Evolutionary conservation across 2,797 vertebrate genomes (phyloP), one percentile per base, ranked within the genome.

Genomic region (Enteromius argenteus): DNA sequence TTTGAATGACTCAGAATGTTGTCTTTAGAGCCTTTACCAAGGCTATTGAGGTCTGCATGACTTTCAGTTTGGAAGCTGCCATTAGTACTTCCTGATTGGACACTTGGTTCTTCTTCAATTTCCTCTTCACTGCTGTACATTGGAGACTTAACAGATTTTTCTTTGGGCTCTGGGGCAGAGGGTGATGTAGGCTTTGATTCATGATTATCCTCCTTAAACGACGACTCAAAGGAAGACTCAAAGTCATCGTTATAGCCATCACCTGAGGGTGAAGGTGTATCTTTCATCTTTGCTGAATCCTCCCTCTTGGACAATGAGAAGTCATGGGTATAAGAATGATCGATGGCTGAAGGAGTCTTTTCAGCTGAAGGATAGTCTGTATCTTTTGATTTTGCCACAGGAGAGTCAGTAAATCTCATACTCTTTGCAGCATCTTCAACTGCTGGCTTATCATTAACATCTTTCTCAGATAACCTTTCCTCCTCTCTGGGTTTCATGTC

Each of bases 81-180:
- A 46, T 89, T 93, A 64, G 91, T 86, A 27, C 87, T 93, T 30
- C 83, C 89, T 81, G 96, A 97, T 76, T 83, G 93, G 39, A 92
- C 92, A 90, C 95, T 95, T 44, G 95, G 90, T 76, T 93, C 96
- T 89, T 98, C 97, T 4, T 93, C 93, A 90, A 98, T 95, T 81
- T 97, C 97, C 0, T 94, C 96, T 14, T 97, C 96, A 9, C 94
- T 96, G 84, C 90, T 90, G 80, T 88, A 87, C 19, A 89, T 89
- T 46, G 91, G 35, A 56, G 92, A 91, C 84, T 89, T 91, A 80
- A 82, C 88, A 0, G 85, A 83, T 39, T 85, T 82, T 49, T 91
- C 88, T 53, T 87, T 80, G 15, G 74, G 75, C 5, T 89, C 86
- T 39, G 44, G n/a, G 23, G 89, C 91, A 68, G 73, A 85, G 79